Conservation (phyloP, 2,888 invertebrate genomes). For the Cosmia trapezina region DNA sequence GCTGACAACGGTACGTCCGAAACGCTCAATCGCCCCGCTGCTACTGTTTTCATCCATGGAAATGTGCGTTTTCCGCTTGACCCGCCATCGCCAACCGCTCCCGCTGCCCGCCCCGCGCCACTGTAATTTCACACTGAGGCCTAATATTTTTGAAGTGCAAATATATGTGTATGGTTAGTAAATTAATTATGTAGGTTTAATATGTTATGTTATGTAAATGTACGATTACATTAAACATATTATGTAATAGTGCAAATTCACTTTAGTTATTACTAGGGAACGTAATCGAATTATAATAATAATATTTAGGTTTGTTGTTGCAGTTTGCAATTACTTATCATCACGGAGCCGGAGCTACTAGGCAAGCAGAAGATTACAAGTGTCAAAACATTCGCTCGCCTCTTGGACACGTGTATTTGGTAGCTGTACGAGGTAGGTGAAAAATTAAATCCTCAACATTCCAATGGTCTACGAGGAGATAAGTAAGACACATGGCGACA, state of each 20-base stretch:
- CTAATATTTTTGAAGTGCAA: not conserved
- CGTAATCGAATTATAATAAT: slow-evolving; percentile 16
- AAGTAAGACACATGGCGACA: too few relatives aligned
- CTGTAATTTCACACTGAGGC: too few relatives aligned
- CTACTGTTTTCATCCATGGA: too few relatives aligned
- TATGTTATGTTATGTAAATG: not conserved
- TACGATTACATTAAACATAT: not conserved
- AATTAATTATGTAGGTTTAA: too few relatives aligned
- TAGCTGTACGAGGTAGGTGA: not conserved
- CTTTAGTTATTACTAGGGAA: not conserved
- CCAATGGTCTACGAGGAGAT: too few relatives aligned
- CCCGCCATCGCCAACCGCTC: too few relatives aligned
- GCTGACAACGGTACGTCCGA: too few relatives aligned
- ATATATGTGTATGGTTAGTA: not conserved
- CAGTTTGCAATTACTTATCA: slow-evolving; percentile 35
- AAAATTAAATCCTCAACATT: too few relatives aligned
- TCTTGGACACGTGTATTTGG: slow-evolving; percentile 20
- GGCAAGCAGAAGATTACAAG: slow-evolving; percentile 36
- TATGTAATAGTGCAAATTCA: not conserved
- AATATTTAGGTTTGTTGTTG: slow-evolving; percentile 29
- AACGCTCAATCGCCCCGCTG: too few relatives aligned
- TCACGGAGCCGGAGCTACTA: slow-evolving; percentile 48
- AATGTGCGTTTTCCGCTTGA: too few relatives aligned
- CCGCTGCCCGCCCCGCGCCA: too few relatives aligned
- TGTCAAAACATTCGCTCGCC: slow-evolving; percentile 29